Evolutionary conservation across 1,140 invertebrate species (phyloP).

Genomic region (Pollicipes pollicipes): DNA sequence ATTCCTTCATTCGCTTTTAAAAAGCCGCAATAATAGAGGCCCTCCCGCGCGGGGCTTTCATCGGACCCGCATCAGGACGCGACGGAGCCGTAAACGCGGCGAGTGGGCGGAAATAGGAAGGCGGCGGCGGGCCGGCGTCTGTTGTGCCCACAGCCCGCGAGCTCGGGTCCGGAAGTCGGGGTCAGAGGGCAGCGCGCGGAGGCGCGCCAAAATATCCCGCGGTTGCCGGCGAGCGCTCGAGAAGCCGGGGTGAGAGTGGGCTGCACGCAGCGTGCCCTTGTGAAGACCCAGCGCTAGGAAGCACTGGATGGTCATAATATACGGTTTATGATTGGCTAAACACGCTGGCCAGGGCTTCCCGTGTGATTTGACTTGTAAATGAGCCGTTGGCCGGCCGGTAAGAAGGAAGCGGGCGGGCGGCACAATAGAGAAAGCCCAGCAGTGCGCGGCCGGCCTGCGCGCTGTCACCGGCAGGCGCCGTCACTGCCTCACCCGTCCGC

Average conservation of each 20-base stretch:
- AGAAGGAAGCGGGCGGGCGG: neutral
- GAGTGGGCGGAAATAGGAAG: neutral
- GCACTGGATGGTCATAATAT: neutral
- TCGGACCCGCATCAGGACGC: neutral
- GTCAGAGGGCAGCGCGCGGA: too few relatives aligned
- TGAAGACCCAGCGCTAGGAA: neutral
- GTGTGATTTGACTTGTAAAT: neutral
- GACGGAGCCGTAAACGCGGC: neutral
- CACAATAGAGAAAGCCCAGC: conserved; percentile 1
- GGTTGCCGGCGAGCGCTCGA: too few relatives aligned
- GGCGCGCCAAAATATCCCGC: too few relatives aligned
- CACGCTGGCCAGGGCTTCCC: neutral
- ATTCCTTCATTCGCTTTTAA: neutral
- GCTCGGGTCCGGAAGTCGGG: too few relatives aligned
- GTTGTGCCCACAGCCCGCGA: too few relatives aligned
- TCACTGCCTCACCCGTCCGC: too few relatives aligned
- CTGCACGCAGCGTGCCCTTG: too few relatives aligned
- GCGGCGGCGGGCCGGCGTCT: too few relatives aligned
- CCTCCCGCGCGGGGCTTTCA: neutral
- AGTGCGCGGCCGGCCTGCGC: neutral
- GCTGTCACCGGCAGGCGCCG: neutral
- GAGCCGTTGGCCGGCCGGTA: neutral
- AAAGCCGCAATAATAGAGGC: neutral
- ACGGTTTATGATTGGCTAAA: neutral
- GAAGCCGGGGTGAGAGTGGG: too few relatives aligned